Conservation (phyloP, 2,113 vertebrate genomes). For the Otis tarda region DNA sequence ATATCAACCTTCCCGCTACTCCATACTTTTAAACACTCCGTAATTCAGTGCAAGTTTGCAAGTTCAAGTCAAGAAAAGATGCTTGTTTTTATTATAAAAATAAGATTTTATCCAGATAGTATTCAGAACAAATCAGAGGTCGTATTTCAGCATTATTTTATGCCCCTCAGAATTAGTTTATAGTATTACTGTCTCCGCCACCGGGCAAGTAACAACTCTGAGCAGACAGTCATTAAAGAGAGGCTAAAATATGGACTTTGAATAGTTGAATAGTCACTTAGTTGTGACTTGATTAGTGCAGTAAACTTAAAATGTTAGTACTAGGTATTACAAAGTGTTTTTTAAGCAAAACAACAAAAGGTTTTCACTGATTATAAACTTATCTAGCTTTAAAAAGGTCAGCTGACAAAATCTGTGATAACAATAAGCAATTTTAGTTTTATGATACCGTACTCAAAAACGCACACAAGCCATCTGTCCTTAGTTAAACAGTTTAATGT, state of each 20-base stretch:
- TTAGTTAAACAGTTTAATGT: neutral
- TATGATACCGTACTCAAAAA: neutral
- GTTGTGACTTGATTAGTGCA: neutral
- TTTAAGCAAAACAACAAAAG: neutral
- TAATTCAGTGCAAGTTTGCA: neutral
- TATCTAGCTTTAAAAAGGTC: neutral
- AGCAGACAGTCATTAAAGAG: neutral
- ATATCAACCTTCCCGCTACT: neutral
- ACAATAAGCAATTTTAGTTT: neutral
- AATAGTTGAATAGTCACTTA: no score
- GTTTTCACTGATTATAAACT: neutral
- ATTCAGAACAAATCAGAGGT: neutral
- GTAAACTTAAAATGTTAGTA: neutral
- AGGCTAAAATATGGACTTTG: neutral
- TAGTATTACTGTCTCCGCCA: neutral
- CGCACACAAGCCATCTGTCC: neutral
- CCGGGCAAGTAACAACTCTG: neutral
- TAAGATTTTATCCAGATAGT: neutral
- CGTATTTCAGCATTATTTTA: neutral
- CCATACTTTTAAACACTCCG: neutral
- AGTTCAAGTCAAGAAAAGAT: neutral
- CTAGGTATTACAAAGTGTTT: neutral
- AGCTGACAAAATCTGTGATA: neutral
- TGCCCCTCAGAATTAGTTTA: neutral
- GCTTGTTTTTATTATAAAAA: neutral